Conservation (phyloP, 2,888 invertebrate genomes). For the Andrena minutula region DNA sequence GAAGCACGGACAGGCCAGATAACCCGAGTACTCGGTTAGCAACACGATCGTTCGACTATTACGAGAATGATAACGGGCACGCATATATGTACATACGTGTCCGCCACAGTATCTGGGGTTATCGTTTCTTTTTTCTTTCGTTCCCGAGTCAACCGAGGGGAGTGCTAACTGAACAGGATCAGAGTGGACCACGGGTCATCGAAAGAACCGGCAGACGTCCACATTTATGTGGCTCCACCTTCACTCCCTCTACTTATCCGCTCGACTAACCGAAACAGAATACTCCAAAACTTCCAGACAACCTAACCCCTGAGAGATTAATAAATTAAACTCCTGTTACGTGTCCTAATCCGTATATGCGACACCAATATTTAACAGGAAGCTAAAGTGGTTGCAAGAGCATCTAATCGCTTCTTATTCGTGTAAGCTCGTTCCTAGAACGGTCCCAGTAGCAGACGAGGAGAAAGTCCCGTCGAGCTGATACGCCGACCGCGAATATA, state of each 20-base stretch:
- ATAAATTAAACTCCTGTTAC: too few relatives aligned
- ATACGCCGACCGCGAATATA: constrained; percentile 16
- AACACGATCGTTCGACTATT: constrained; percentile 71
- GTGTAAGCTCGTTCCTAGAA: constrained; percentile 4
- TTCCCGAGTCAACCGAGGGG: constrained; percentile 41
- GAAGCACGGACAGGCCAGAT: constrained; percentile 67
- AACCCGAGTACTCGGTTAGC: constrained; percentile 73
- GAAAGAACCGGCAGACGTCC: constrained; percentile 36
- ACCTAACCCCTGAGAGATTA: too few relatives aligned
- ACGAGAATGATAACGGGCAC: constrained; percentile 75
- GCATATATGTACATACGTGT: constrained; percentile 53
- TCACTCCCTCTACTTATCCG: neutral
- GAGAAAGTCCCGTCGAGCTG: neutral
- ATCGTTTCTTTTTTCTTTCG: constrained; percentile 64
- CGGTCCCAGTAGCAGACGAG: constrained; percentile 8
- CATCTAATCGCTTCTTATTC: neutral
- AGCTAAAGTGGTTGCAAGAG: neutral
- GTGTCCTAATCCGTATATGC: too few relatives aligned
- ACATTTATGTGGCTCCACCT: constrained; percentile 11
- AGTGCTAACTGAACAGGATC: constrained; percentile 63
- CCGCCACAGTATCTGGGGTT: constrained; percentile 72
- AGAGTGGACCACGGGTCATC: constrained; percentile 61
- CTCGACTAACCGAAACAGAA: neutral
- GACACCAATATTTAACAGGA: too few relatives aligned
- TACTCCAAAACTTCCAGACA: neutral